Conservation (phyloP, 2,113 vertebrate species). For the Brienomyrus brachyistius region DNA sequence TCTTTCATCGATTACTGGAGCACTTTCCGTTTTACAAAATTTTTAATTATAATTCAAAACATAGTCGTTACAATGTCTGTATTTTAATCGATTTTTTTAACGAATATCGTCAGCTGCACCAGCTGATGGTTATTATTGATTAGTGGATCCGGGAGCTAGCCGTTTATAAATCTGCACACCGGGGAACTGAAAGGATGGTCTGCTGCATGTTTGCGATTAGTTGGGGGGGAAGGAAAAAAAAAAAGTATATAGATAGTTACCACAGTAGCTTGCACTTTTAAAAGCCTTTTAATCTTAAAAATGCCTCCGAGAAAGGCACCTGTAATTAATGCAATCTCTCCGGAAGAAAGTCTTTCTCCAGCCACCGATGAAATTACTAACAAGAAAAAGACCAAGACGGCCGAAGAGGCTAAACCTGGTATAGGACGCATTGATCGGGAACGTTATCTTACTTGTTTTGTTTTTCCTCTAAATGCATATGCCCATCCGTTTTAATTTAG, state of each 20-base stretch:
- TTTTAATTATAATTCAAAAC: background rate
- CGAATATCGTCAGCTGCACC: background rate
- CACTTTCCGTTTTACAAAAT: background rate
- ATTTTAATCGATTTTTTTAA: background rate
- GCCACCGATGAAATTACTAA: background rate
- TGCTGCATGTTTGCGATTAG: background rate
- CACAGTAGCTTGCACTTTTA: background rate
- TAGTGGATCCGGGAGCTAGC: background rate
- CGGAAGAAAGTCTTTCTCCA: background rate
- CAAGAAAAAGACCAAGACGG: background rate
- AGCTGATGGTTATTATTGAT: background rate
- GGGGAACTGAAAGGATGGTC: background rate
- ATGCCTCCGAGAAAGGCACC: constrained; percentile 5
- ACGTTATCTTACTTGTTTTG: background rate
- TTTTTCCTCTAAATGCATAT: background rate
- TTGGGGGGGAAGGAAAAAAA: background rate
- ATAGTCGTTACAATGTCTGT: background rate
- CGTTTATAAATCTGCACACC: background rate
- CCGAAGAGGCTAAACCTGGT: background rate
- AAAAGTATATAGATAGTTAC: background rate
- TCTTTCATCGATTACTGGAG: background rate
- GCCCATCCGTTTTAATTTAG: background rate
- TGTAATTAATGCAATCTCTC: background rate
- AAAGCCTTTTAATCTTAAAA: background rate
- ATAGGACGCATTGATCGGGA: background rate